Evolutionary conservation across 2,797 vertebrate species (phyloP), one percentile per base, ranked within the genome.

Genomic region (Betta splendens): DNA sequence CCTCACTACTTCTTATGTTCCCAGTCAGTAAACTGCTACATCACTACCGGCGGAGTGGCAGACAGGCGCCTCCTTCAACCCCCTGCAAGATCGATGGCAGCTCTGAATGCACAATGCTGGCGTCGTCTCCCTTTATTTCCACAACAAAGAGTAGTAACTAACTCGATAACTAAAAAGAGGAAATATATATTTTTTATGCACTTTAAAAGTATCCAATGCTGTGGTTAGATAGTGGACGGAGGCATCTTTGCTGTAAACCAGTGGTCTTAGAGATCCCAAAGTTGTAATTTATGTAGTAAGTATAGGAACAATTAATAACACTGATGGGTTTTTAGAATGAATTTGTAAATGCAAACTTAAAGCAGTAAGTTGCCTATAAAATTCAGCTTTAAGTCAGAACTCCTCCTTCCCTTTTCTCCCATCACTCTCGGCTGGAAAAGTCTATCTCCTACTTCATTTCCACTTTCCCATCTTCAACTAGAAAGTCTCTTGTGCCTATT

Each of bases 401-500:
- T n/a, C n/a, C n/a, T n/a, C n/a, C n/a, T n/a, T n/a, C 15, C 2
- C 29, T 8, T 6, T 46, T 6, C 5, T n/a, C 10, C 64, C 22
- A 44, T 65, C 47, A 43, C 32, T 48, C 31, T 57, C 35, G 61
- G 28, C 57, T 33, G 53, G 29, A 12, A 50, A 40, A 40, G 39
- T 55, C 47, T 12, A 48, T 29, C 49, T 40, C 26, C 59, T 45
- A 47, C 54, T 75, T 72, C 17, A 36, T 73, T 75, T 62, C 61
- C 54, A 68, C 26, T 64, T 76, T 65, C 74, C 59, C 44, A 57
- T 67, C 36, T 47, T 47, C 18, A 55, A 26, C 57, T 64, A 40
- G 32, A 48, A 69, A 61, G 53, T 75, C 75, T 81, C 67, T 67
- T 66, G 77, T 84, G 74, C 38, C 68, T 83, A 54, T 82, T 13